Conservation (phyloP, 2,888 invertebrate genomes). For the Gastracanthus pulcherrimus region DNA sequence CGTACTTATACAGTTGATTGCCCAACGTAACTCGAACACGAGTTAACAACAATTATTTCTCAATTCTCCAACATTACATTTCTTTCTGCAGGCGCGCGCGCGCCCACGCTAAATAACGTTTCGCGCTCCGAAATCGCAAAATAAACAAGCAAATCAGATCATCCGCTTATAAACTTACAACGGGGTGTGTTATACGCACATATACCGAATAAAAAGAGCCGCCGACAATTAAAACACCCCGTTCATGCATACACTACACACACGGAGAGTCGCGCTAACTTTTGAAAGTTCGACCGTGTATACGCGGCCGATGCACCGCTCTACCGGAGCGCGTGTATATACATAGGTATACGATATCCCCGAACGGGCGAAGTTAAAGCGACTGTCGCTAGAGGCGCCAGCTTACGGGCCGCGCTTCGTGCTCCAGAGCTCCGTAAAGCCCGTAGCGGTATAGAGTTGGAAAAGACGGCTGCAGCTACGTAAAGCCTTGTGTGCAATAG, state of each 20-base stretch:
- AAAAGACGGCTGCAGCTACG: no score
- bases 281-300: constrained; percentile 38
- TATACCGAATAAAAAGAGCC: neutral
- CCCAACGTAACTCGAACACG: neutral
- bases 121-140: neutral
- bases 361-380: neutral
- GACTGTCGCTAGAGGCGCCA: constrained; percentile 42
- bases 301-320: neutral
- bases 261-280: constrained; percentile 17
- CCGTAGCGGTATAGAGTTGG: no score
- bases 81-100: no score
- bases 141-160: neutral
- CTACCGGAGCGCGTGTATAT: neutral
- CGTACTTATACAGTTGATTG: neutral
- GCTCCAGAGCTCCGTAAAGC: no score
- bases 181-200: no score
- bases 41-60: neutral
- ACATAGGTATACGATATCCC: no score
- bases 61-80: neutral
- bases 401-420: neutral
- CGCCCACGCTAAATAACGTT: neutral
- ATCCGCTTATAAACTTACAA: no score
- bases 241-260: no score
- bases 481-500: no score
- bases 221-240: neutral